Conservation (phyloP, 2,797 vertebrate genomes). For the Dromococcyx pavoninus region DNA sequence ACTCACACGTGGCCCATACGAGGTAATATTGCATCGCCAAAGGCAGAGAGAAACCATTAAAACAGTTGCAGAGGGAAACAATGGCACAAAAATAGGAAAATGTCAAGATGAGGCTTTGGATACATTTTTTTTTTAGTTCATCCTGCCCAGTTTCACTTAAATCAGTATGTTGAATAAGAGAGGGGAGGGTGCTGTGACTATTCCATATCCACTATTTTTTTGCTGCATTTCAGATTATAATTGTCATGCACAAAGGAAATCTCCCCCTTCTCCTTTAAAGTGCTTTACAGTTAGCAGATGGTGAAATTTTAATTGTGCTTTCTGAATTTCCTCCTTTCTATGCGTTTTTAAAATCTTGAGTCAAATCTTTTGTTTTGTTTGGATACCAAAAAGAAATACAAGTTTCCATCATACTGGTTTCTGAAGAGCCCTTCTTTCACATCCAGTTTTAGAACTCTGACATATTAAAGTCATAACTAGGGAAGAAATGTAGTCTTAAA, state of each 20-base stretch:
- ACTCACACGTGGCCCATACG: constrained; percentile 33
- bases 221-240: constrained; percentile 33
- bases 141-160: constrained; percentile 35
- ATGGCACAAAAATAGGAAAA: neutral
- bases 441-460: neutral
- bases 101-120: neutral
- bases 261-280: constrained; percentile 12
- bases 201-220: constrained; percentile 24
- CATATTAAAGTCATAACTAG: neutral
- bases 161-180: neutral
- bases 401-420: constrained; percentile 18
- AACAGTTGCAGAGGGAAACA: neutral
- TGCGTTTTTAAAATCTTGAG: constrained; percentile 26
- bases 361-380: constrained; percentile 46
- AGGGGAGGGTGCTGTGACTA: neutral
- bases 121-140: neutral
- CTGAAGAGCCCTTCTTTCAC: constrained; percentile 1
- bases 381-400: constrained; percentile 19
- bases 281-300: constrained; percentile 71
- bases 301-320: constrained; percentile 65
- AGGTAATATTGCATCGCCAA: constrained; percentile 33
- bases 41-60: constrained; percentile 52
- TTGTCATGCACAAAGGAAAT: neutral
- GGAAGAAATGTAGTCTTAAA: neutral
- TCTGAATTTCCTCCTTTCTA: constrained; percentile 40